A percentile compares a stretch with the other conserved stretches of the same genome.
These are phyloP conservation scores for Amaurobius ferox DNA, from an alignment of 2,888 invertebrate species.

Conservation along the genomic window DNA sequence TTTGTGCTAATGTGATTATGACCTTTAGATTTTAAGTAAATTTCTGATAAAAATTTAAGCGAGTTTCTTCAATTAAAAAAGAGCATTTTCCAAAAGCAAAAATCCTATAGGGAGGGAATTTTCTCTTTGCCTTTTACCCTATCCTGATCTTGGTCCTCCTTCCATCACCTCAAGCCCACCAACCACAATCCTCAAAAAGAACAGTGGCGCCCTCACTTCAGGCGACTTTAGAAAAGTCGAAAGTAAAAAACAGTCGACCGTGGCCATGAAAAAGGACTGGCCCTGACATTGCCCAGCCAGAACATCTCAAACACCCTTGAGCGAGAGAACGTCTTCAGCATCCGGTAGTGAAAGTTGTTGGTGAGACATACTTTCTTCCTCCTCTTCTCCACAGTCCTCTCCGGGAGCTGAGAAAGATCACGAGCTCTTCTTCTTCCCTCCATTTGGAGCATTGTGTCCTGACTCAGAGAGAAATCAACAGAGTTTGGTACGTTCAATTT, in stretches of 20 bases:
- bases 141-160: background rate
- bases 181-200: background rate
- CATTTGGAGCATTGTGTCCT: no score
- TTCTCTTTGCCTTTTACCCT: background rate
- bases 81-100: no score
- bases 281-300: constrained; percentile 49
- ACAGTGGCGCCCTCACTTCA: background rate
- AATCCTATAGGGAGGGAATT: background rate
- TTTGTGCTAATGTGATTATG: no score
- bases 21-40: no score
- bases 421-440: background rate
- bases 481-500: no score
- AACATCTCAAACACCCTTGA: constrained; percentile 21
- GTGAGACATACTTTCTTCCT: background rate
- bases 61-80: no score
- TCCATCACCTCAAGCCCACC: background rate
- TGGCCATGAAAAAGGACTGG: constrained; percentile 32
- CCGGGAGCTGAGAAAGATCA: background rate
- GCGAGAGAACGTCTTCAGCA: background rate
- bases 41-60: no score
- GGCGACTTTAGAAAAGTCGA: background rate
- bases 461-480: no score
- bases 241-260: background rate
- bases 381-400: background rate
- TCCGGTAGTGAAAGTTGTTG: constrained; percentile 18